Percentiles rank a stretch among this genome's conserved stretches.
These are phyloP conservation scores for Umimayanthus chanpuru DNA, from an alignment of 92 coral and sea anemone species.

Conservation along the genomic window DNA sequence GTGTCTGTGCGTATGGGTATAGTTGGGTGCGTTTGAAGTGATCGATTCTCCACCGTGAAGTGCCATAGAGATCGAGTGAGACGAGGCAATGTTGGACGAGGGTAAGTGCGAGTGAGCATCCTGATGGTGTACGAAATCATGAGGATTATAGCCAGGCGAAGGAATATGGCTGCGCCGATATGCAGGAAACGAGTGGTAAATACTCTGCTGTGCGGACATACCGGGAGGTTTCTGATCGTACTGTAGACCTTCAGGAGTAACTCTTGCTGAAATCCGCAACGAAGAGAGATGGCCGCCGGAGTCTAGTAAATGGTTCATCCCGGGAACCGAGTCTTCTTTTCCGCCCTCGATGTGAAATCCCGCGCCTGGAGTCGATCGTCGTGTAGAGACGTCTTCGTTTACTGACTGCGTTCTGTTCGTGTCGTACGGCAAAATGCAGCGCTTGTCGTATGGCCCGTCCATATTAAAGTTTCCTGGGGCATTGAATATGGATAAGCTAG, in stretches of 20 bases:
- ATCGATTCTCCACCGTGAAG: constrained; percentile 78
- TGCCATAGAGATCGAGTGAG: constrained; percentile 76
- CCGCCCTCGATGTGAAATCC: constrained; percentile 70
- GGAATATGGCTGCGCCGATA: constrained; percentile 76
- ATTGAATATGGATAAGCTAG: constrained; percentile 88
- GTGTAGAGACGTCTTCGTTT: constrained; percentile 63
- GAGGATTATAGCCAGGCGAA: constrained; percentile 81
- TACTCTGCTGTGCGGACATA: constrained; percentile 87
- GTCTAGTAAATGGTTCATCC: constrained; percentile 88
- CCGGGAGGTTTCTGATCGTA: constrained; percentile 90
- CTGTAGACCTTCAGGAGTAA: constrained; percentile 77
- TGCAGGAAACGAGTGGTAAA: constrained; percentile 96
- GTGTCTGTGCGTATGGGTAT: constrained; percentile 76
- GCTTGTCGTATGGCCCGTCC: constrained; percentile 83
- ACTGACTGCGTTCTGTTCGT: constrained; percentile 70
- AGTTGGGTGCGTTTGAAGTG: constrained; percentile 79
- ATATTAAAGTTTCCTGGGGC: constrained; percentile 71
- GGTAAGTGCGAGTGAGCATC: constrained; percentile 79
- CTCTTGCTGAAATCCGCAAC: constrained; percentile 80
- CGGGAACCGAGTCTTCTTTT: constrained; percentile 69
- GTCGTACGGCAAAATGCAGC: constrained; percentile 74
- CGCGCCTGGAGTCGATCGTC: constrained; percentile 62
- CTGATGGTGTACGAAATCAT: constrained; percentile 86
- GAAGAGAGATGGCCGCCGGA: constrained; percentile 86
- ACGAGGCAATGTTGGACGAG: constrained; percentile 71